phyloP scores from a whole-genome alignment of 2,888 invertebrate genomes.

The Ectemnius continuus region DNA sequence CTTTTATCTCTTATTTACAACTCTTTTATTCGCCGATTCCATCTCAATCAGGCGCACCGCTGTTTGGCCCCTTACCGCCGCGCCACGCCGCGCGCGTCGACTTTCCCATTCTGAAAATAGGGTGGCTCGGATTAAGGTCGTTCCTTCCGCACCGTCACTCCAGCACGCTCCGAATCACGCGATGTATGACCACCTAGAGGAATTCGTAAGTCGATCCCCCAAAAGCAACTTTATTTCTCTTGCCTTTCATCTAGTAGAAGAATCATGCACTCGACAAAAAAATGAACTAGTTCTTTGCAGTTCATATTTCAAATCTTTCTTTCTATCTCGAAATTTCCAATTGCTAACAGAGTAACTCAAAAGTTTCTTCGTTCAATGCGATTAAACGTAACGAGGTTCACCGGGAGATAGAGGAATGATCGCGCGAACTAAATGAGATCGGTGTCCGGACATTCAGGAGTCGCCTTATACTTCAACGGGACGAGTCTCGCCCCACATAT shows the following conservation, averaged over 20 bases:
- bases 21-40: slow-evolving; percentile 78
- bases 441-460: slow-evolving; percentile 38
- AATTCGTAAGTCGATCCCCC: neutral
- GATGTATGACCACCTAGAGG: neutral
- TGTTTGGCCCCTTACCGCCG: slow-evolving; percentile 30
- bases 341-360: too few relatives aligned
- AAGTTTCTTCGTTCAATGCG: too few relatives aligned
- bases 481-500: slow-evolving; percentile 36
- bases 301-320: too few relatives aligned
- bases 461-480: slow-evolving; percentile 40
- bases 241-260: neutral
- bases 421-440: slow-evolving; percentile 11
- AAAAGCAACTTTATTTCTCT: neutral
- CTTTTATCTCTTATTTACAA: slow-evolving; percentile 77
- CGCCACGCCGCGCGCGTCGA: too few relatives aligned
- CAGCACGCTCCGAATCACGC: slow-evolving; percentile 16
- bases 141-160: neutral
- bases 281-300: too few relatives aligned
- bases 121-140: slow-evolving; percentile 42
- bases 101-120: slow-evolving; percentile 49
- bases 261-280: too few relatives aligned
- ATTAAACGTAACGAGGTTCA: too few relatives aligned
- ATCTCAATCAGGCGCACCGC: slow-evolving; percentile 75
- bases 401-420: too few relatives aligned
- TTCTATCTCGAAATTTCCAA: too few relatives aligned